Evolutionary conservation across 2,797 vertebrate genomes (phyloP), one percentile per base, ranked within the genome.

Genomic region (Danio jaintianensis): DNA sequence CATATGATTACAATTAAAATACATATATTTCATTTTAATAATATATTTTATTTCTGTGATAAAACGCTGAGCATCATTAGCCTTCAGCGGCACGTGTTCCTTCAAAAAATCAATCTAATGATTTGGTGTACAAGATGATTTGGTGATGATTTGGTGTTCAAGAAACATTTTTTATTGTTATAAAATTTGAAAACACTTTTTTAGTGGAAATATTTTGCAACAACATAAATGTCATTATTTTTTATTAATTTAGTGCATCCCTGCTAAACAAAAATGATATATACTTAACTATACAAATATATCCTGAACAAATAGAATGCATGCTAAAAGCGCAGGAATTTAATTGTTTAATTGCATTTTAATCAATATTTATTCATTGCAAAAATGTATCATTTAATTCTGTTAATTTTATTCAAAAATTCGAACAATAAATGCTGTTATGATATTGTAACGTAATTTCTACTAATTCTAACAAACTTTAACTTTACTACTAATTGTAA

Each of bases 61-160:
- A 2, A 10, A 64, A 64, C 64, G 10, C 40, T 20, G 6, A 64
- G 18, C 13, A 48, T 67, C 20, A 48, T 67, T 67, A 22, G 40
- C 45, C 16, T 12, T 64, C 18, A 66, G 7, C 15, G 20, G 5
- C n/a, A 1, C 12, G 5, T 66, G 42, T 45, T 48, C 7, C 20
- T 67, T 67, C 7, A 67, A 20, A 67, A n/a, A 67, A 67, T 66
- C 4, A 6, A 29, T 29, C 4, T 67, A 48, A 67, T 8, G 66
- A 45, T 45, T 66, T 66, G 18, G 18, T 43, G 18, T 6, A 13
- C n/a, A 22, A 9, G 5, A 63, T n/a, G n/a, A n/a, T n/a, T n/a
- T n/a, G n/a, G n/a, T 47, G n/a, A 1, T 13, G 18, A 45, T 45
- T 66, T 66, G 18, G 18, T 43, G 18, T 6, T 13, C n/a, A 22